Base-by-base conservation (phyloP, 1,140 invertebrate genomes). In the Piezodorus guildinii region DNA sequence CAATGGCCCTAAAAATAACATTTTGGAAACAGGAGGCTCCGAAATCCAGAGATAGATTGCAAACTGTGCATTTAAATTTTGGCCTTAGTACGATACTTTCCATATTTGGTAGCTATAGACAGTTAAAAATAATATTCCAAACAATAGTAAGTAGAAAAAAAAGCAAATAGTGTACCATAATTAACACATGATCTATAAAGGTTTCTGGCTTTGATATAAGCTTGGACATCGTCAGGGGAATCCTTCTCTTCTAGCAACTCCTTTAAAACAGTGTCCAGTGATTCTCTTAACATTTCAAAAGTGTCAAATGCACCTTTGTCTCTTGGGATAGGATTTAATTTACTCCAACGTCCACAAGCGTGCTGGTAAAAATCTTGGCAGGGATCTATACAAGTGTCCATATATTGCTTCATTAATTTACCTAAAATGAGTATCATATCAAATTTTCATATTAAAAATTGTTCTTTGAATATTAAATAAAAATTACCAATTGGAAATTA, bases 361-460 rank as follows among this genome's bases (percentile, higher is more conserved):
- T 86, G 96, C 70, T 89, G 82, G 73, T 94, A 96, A 73, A 96
- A 96, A 73, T 97, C 91, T 3, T 87, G 76, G 73, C 94, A 97
- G 0, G 94, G 93, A 75, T 94, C 82, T 0, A 81, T 81, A 17
- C 73, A 76, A 0, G 70, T 73, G 70, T 94, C 87, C 86, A 94
- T 92, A 68, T 86, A 87, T 64, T 82, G 80, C 66, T 78, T 76
- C 86, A 90, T 89, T 65, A 85, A 56, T 58, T 65, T 68, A 27
- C 64, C 69, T 71, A 62, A 62, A 65, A 66, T 15, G 30, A 39
- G 34, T 39, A 10, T 39, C 12, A 39, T 39, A 39, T 39, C 6
- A 30, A 30, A 3, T 4, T 8, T 30, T 30, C 3, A 30, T 30
- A 49, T 49, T 49, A 4, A 3, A 49, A 49, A 49, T 49, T 21